Percentiles rank a stretch among this genome's conserved stretches.
Evolutionary conservation across 1,140 invertebrate genomes (phyloP).

Genomic region (Aphidius ervi): DNA sequence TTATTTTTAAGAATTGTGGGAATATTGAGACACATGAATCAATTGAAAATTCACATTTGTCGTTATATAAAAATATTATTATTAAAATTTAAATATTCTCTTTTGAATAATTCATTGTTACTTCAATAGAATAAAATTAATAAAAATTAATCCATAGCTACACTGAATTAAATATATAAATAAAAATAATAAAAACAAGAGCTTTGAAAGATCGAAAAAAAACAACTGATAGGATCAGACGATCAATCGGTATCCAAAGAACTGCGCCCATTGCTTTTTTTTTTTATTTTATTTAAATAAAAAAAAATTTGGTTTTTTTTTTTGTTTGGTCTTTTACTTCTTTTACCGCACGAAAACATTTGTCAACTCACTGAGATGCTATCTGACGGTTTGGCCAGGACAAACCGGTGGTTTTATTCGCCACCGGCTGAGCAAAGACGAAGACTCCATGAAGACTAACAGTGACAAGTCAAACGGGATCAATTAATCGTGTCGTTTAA

Average conservation of each 20-base stretch:
- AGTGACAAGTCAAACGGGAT: constrained; percentile 18
- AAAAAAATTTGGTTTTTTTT: not conserved
- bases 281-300: constrained; percentile 4
- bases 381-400: constrained; percentile 10
- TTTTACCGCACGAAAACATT: constrained; percentile 18
- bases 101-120: no score
- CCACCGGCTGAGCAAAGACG: constrained; percentile 14
- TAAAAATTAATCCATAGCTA: no score
- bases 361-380: constrained; percentile 20
- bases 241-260: constrained; percentile 18
- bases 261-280: constrained; percentile 6
- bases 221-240: constrained; percentile 17
- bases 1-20: no score
- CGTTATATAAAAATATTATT: no score
- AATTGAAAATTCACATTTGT: no score
- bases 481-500: constrained; percentile 18
- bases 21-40: no score
- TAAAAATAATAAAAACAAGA: not conserved
- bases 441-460: not conserved
- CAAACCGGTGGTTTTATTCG: constrained; percentile 18
- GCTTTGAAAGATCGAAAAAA: constrained; percentile 4
- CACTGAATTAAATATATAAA: not conserved
- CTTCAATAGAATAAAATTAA: no score
- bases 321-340: constrained; percentile 11
- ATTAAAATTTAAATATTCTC: no score